Base-by-base conservation (phyloP, 2,797 vertebrate species). In the Carduelis carduelis region DNA sequence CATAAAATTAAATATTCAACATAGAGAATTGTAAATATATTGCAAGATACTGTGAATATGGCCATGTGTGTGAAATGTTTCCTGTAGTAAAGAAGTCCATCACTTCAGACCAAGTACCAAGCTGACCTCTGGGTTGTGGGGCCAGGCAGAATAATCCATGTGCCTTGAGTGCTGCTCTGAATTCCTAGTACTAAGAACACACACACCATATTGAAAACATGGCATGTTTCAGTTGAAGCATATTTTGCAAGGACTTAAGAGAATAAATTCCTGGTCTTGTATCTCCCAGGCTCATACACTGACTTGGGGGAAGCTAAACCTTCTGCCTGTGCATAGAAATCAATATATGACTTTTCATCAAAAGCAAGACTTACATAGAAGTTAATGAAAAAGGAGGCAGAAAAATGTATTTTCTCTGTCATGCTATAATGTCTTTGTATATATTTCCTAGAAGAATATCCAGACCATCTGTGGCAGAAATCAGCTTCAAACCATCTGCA, bases 1-100 rank as follows among this genome's bases (percentile, higher is more conserved):
- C 75, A 80, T 87, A 89, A 96, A 96, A 95, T 96, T 84, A 94
- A 96, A 91, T 61, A 92, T 87, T 96, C 75, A 83, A 32, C 30
- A 34, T 57, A 93, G 43, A 68, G 69, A 93, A 96, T 92, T 87
- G 60, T 92, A 84, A 96, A 90, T 95, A 78, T 53, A 56, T 94
- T 77, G 69, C 76, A 89, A 93, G 79, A 81, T 47, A 6, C 8
- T n/a, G 12, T 46, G 35, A 64, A 15, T 52, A 64, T 17, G 23
- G 11, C 34, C 26, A 16, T 7, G 47, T 8, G 11, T 41, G 59
- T 22, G 23, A 81, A 46, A 37, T 26, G 13, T 65, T 74, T 28
- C 14, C 34, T 41, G 20, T 12, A 37, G 11, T 35, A 8, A 59
- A 22, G 35, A 49, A 60, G 4, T 26, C 19, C 41, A 46, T 60